phyloP scores from a whole-genome alignment of 2,113 vertebrate genomes.

The Chiloscyllium plagiosum region DNA sequence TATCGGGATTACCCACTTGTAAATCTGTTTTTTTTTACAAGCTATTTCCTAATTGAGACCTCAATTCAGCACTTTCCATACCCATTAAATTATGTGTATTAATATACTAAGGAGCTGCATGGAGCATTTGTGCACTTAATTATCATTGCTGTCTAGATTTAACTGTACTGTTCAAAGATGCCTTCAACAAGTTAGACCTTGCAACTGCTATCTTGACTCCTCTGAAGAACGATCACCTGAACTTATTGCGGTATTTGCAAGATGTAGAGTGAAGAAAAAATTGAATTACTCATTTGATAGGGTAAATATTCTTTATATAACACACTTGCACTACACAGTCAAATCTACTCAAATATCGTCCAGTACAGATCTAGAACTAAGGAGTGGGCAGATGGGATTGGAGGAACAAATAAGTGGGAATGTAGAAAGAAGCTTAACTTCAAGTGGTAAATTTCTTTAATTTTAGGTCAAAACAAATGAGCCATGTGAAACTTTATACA shows the following conservation, averaged over 20 bases:
- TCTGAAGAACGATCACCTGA: neutral
- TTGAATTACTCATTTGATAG: neutral
- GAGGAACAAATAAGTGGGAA: neutral
- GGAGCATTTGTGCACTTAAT: neutral
- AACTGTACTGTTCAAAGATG: neutral
- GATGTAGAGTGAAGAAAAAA: neutral
- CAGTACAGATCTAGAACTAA: neutral
- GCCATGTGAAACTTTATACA: neutral
- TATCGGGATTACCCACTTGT: neutral
- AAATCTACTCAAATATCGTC: neutral
- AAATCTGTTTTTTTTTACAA: neutral
- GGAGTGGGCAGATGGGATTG: neutral
- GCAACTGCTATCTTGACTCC: neutral
- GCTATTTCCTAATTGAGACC: neutral
- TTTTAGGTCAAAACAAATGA: neutral
- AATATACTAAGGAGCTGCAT: neutral
- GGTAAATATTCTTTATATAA: neutral
- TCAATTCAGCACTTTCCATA: neutral
- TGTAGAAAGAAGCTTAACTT: neutral
- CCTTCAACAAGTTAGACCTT: neutral
- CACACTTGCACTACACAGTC: neutral
- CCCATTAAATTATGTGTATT: neutral
- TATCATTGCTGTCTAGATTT: neutral
- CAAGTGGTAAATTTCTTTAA: neutral
- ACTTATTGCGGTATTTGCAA: neutral